These are phyloP conservation scores for Ophiodon elongatus DNA, from an alignment of 2,113 vertebrate species.

Conservation along the genomic window DNA sequence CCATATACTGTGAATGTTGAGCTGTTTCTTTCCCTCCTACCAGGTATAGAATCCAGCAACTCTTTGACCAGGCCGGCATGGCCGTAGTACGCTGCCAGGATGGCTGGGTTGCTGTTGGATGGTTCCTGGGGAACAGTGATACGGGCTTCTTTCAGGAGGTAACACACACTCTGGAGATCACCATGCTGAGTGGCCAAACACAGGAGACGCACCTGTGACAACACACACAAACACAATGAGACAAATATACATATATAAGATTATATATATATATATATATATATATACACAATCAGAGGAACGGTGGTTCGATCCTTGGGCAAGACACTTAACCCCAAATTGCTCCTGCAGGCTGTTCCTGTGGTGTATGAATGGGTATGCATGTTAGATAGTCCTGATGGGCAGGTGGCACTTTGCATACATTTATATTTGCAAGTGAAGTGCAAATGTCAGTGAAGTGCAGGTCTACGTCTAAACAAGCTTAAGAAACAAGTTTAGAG, in stretches of 20 bases:
- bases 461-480: too few relatives aligned
- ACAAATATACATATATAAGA: neutral
- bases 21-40: constrained; percentile 70
- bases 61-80: constrained; percentile 86
- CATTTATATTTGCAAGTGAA: too few relatives aligned
- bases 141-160: constrained; percentile 86
- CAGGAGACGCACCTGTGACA: constrained; percentile 75
- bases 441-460: too few relatives aligned
- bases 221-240: neutral
- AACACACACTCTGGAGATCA: constrained; percentile 87
- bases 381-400: too few relatives aligned
- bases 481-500: too few relatives aligned
- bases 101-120: constrained; percentile 87
- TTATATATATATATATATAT: neutral
- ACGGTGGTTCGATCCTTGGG: too few relatives aligned
- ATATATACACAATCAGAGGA: too few relatives aligned
- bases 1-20: neutral
- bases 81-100: constrained; percentile 90
- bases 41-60: constrained; percentile 89
- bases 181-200: constrained; percentile 87
- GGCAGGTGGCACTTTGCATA: too few relatives aligned
- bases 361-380: too few relatives aligned
- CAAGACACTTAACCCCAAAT: too few relatives aligned
- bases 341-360: too few relatives aligned
- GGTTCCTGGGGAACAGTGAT: constrained; percentile 87